Evolutionary conservation across 2,113 vertebrate genomes (phyloP).

Genomic region (Ahaetulla prasina): DNA sequence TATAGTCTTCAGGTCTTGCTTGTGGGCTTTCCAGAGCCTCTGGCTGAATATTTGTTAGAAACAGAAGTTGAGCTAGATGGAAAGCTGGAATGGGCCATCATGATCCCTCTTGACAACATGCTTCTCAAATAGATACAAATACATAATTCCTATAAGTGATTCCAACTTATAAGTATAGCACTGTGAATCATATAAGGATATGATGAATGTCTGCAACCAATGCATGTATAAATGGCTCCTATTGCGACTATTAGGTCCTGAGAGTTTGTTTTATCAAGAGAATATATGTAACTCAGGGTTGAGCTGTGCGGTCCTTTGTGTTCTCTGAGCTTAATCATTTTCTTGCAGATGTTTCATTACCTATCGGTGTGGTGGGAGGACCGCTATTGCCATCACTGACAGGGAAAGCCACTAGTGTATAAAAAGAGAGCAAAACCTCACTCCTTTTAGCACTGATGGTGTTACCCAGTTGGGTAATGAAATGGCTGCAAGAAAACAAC

Average conservation of each 20-base stretch:
- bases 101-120: neutral
- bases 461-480: too few relatives aligned
- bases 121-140: neutral
- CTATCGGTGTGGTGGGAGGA: too few relatives aligned
- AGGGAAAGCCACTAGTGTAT: too few relatives aligned
- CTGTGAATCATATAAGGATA: neutral
- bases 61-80: neutral
- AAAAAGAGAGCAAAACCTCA: too few relatives aligned
- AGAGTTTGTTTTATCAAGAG: neutral
- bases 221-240: neutral
- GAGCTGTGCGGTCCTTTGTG: too few relatives aligned
- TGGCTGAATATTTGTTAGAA: neutral
- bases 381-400: too few relatives aligned
- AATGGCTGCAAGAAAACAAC: too few relatives aligned
- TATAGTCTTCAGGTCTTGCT: neutral
- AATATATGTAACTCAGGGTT: too few relatives aligned
- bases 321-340: too few relatives aligned
- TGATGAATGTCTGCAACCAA: neutral
- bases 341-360: too few relatives aligned
- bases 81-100: neutral
- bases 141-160: neutral
- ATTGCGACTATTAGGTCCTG: neutral
- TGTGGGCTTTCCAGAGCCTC: neutral
- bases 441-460: too few relatives aligned
- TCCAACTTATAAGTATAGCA: neutral